phyloP scores from a whole-genome alignment of 2,113 vertebrate genomes.

The Eretmochelys imbricata region DNA sequence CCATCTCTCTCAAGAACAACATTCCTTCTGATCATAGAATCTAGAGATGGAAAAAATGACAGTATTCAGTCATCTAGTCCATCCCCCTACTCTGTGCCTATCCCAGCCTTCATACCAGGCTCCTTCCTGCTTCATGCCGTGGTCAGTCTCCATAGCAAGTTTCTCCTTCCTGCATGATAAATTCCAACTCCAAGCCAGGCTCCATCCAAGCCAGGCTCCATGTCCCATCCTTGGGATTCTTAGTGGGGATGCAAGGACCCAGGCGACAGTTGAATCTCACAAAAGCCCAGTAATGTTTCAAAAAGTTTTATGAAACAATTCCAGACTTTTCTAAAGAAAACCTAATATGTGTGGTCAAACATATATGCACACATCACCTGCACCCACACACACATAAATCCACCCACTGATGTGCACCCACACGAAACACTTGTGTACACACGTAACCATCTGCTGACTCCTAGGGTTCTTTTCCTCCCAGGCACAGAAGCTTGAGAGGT shows the following conservation, averaged over 20 bases:
- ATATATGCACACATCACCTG: constrained; percentile 50
- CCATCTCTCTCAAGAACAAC: not conserved
- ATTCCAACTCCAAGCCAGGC: not conserved
- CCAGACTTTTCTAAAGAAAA: constrained; percentile 52
- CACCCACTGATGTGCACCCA: constrained; percentile 75
- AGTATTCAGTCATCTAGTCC: constrained; percentile 5
- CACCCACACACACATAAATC: constrained; percentile 72
- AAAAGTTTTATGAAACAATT: constrained; percentile 51
- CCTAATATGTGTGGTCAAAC: constrained; percentile 67
- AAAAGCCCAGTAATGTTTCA: constrained; percentile 14
- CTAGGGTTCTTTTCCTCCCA: constrained; percentile 64
- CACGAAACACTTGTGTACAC: constrained; percentile 72
- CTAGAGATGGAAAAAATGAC: not conserved
- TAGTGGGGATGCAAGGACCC: not conserved
- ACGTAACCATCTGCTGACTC: constrained; percentile 36
- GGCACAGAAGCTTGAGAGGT: constrained; percentile 47
- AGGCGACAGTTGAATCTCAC: not conserved
- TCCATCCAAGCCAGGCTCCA: not conserved
- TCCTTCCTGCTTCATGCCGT: not conserved
- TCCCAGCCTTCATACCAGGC: not conserved
- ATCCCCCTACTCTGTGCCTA: not conserved
- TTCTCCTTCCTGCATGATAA: not conserved
- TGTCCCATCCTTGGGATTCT: not conserved
- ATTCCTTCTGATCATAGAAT: constrained; percentile 35
- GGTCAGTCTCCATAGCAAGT: not conserved